Conservation (phyloP, 92 coral and sea anemone species). For the Montipora capitata region DNA sequence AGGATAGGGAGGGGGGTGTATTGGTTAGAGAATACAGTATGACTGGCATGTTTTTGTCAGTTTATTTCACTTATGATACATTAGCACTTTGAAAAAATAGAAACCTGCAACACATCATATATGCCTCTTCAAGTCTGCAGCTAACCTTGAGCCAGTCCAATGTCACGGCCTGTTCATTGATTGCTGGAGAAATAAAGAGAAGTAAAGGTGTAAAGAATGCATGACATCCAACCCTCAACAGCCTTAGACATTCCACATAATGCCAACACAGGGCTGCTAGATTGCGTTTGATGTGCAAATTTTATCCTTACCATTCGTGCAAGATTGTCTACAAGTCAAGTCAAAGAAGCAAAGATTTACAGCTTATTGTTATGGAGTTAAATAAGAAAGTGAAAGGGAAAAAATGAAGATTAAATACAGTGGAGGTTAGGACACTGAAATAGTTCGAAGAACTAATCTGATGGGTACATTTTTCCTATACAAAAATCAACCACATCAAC, state of each 20-base stretch:
- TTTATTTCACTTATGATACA: background rate
- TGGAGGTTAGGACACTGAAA: background rate
- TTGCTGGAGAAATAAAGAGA: background rate
- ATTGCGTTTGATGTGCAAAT: background rate
- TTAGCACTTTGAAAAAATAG: background rate
- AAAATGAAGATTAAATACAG: background rate
- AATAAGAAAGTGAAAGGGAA: background rate
- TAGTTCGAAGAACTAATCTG: background rate
- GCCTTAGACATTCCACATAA: background rate
- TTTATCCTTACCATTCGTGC: background rate
- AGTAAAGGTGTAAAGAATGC: background rate
- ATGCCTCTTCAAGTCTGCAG: background rate
- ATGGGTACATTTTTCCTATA: background rate
- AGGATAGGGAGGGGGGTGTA: slow-evolving; percentile 1
- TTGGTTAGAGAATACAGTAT: background rate
- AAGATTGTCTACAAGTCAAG: background rate
- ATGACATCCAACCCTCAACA: background rate
- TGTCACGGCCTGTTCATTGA: background rate
- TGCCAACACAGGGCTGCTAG: background rate
- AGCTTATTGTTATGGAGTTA: background rate
- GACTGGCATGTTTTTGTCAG: background rate
- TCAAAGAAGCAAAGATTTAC: background rate
- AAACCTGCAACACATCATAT: slow-evolving; percentile 10
- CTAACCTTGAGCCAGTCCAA: background rate
- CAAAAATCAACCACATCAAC: background rate